Percentiles rank a stretch among this genome's conserved stretches.
Evolutionary conservation across 2,113 vertebrate genomes (phyloP).

Genomic region (Myrmecobius fasciatus): DNA sequence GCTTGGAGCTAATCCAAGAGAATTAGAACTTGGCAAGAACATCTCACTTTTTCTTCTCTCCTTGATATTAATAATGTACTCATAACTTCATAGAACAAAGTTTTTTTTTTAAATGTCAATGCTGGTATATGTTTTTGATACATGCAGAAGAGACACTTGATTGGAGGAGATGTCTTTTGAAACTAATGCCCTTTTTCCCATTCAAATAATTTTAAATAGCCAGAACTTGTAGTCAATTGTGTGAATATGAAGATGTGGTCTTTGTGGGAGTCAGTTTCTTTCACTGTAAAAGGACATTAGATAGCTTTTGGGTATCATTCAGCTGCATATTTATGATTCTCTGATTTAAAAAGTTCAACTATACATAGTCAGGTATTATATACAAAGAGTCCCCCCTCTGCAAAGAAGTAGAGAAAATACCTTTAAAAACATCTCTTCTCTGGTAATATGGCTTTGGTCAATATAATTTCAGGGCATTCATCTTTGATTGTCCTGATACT

Average conservation of each 20-base stretch:
- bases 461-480: neutral
- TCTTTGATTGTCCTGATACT: neutral
- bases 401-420: neutral
- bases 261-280: neutral
- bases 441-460: neutral
- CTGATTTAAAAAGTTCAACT: neutral
- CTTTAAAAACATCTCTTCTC: neutral
- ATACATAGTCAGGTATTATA: neutral
- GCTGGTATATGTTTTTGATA: neutral
- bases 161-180: neutral
- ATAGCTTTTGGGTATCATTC: neutral
- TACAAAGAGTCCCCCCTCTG: neutral
- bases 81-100: neutral
- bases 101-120: neutral
- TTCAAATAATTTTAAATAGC: neutral
- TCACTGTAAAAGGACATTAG: conserved; percentile 6
- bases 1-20: neutral
- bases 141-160: neutral
- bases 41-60: neutral
- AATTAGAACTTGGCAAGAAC: neutral
- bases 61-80: neutral
- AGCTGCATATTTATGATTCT: neutral
- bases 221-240: neutral
- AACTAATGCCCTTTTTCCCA: neutral
- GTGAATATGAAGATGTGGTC: neutral